A percentile compares a stretch with the other conserved stretches of the same genome.
phyloP scores from a whole-genome alignment of 35 echinoderm and acorn worm genomes.

The Ophiothrix spiculata region DNA sequence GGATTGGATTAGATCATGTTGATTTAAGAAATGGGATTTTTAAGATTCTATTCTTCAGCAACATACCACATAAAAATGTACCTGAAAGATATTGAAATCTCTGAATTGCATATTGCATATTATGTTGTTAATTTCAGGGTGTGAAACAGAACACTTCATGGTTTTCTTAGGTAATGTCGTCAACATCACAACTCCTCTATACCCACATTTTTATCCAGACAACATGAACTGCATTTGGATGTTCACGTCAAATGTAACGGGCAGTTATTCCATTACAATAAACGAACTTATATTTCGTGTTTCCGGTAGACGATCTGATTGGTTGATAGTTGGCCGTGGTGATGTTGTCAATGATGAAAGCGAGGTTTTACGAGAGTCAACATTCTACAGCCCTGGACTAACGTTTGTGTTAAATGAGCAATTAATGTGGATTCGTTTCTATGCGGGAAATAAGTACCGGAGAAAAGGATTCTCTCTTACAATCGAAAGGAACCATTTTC shows the following conservation, averaged over 20 bases:
- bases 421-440: not conserved
- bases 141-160: not conserved
- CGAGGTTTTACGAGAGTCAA: constrained; percentile 1
- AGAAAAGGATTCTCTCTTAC: not conserved
- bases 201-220: not conserved
- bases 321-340: not conserved
- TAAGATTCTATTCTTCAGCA: no score
- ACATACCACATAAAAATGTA: not conserved
- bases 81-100: not conserved
- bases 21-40: no score
- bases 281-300: not conserved
- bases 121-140: not conserved
- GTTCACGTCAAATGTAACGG: not conserved
- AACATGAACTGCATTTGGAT: not conserved
- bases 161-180: not conserved
- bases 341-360: not conserved
- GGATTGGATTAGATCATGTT: not conserved
- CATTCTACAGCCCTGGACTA: not conserved
- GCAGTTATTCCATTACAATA: not conserved
- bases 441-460: not conserved
- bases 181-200: not conserved
- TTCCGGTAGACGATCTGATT: not conserved
- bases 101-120: not conserved
- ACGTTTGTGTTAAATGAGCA: not conserved
- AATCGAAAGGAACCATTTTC: not conserved